Base-by-base conservation (phyloP, 2,113 vertebrate species). In the Esox niger region DNA sequence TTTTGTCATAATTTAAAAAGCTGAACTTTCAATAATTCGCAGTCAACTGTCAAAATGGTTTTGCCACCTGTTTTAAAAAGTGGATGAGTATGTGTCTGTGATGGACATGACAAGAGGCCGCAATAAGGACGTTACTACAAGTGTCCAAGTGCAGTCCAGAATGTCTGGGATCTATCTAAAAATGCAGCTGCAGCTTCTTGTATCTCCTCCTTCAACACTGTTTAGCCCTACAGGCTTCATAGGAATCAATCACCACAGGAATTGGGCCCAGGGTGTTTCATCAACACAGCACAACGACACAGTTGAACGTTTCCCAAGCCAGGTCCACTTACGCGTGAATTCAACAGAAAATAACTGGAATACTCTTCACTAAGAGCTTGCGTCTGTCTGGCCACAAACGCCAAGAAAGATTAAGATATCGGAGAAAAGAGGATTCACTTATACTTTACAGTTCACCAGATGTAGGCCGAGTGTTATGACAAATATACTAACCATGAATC, bases 341-440 rank as follows among this genome's bases (percentile, higher is more conserved):
- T 78, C 52, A 73, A 73, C 79, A 68, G 29, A 71, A 85, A 78
- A 79, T 31, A 73, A 69, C 66, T 74, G 63, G 60, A 74, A 80
- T 64, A 68, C 67, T 61, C 68, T 2, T 4, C 32, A 66, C 74
- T 49, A 73, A 81, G 69, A 60, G 75, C 43, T 60, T 47, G 66
- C 52, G 26, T 84, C 76, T 23, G 76, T 79, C 78, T 77, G 74
- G 74, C 68, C 20, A 25, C 49, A 76, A 52, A 73, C 70, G 79
- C 77, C 87, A 81, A 81, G 73, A 78, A 13, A 83, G 74, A 87
- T 78, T 82, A 83, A 81, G 69, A 81, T 81, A 80, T 82, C 77
- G 71, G 76, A 69, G 66, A 77, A 75, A 71, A 61, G 68, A 84
- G 54, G 65, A 85, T 82, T 70, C 23, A 49, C 70, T 76, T 76